These are phyloP conservation scores for Lamellibrachia satsuma DNA, from an alignment of 2,888 invertebrate species.

Conservation along the genomic window DNA sequence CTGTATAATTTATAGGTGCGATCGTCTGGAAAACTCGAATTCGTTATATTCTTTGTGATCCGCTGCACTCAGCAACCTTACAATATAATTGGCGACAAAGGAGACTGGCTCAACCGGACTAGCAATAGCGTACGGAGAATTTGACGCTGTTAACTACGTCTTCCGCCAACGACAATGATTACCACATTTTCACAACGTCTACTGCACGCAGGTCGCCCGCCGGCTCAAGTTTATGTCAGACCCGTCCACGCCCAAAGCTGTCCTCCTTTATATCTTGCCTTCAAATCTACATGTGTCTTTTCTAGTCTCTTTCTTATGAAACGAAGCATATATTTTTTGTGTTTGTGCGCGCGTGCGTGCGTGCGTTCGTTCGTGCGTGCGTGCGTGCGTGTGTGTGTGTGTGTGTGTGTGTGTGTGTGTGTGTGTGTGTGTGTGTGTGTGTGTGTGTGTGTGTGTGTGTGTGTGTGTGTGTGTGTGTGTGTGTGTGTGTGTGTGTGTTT, in stretches of 20 bases:
- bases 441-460: no score
- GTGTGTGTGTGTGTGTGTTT: no score
- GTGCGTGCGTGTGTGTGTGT: no score
- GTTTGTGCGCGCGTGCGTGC: no score
- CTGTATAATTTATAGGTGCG: conserved; percentile 2
- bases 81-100: neutral
- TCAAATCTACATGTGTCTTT: neutral
- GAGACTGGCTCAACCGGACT: neutral
- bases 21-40: conserved; percentile 4
- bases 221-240: neutral
- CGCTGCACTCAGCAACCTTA: neutral
- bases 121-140: neutral
- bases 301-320: no score
- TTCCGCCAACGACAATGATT: neutral
- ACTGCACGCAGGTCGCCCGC: neutral
- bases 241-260: no score
- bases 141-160: neutral
- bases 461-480: no score
- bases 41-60: conserved; percentile 6
- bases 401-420: no score
- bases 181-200: neutral
- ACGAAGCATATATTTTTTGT: no score
- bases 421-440: no score
- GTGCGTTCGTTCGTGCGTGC: no score
- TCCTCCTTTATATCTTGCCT: neutral